phyloP scores from a whole-genome alignment of 2,797 vertebrate genomes.

The Falco berigora region DNA sequence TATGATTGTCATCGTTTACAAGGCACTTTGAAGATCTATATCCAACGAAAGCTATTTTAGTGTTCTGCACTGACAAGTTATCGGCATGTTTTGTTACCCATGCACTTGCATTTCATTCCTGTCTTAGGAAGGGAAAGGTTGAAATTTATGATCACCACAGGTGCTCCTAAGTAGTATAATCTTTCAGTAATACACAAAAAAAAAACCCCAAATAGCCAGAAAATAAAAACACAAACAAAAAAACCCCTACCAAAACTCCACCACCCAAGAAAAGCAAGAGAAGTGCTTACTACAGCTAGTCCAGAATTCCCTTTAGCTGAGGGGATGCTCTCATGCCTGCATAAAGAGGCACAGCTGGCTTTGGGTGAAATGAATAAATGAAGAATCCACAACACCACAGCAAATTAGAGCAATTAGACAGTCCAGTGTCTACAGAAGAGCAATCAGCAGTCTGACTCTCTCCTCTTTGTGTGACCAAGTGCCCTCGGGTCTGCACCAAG shows the following conservation, averaged over 20 bases:
- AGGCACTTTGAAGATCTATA: not conserved
- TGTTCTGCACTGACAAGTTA: not conserved
- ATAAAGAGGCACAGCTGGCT: not conserved
- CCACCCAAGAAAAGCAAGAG: not conserved
- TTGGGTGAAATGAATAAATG: not conserved
- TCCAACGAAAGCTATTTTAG: not conserved
- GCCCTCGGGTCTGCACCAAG: not conserved
- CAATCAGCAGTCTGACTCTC: not conserved
- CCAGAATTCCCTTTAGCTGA: not conserved
- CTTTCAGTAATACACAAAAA: not conserved
- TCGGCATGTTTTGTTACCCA: not conserved
- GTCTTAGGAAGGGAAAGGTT: not conserved
- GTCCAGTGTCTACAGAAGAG: not conserved
- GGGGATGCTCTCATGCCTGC: not conserved
- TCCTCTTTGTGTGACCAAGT: fast-evolving
- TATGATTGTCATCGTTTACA: not conserved
- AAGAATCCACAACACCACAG: not conserved
- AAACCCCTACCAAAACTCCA: too few relatives aligned
- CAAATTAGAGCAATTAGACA: not conserved
- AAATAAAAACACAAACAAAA: not conserved
- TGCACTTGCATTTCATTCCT: not conserved
- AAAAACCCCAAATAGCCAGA: not conserved
- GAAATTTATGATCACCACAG: not conserved
- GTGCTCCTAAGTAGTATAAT: not conserved
- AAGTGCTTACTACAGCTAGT: not conserved